phyloP scores from a whole-genome alignment of 1,140 invertebrate genomes.

The Drosophila ananassae region DNA sequence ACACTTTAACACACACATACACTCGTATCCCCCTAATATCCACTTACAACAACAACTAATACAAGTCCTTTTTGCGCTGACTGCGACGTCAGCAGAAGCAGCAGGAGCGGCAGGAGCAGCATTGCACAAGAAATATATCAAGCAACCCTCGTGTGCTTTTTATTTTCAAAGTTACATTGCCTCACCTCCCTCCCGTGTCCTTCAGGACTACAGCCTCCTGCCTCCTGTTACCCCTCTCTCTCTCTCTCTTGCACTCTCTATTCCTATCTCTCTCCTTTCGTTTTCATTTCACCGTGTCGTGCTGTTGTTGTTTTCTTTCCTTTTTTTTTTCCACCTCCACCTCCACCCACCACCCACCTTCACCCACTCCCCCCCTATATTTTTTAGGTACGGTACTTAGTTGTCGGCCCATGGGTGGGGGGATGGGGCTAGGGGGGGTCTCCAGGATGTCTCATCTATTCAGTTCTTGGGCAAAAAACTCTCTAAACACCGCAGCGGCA shows the following conservation, averaged over 20 bases:
- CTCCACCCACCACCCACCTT: too few species aligned
- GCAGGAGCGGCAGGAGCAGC: constrained; percentile 10
- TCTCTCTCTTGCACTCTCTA: neutral
- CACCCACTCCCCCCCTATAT: neutral
- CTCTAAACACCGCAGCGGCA: constrained; percentile 57
- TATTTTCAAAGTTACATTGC: constrained; percentile 65
- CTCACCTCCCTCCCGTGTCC: neutral
- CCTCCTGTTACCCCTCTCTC: neutral
- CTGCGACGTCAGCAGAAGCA: neutral
- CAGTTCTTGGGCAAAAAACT: constrained; percentile 46
- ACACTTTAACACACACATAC: constrained; percentile 22
- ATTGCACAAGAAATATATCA: constrained; percentile 79
- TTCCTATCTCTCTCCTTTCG: constrained; percentile 47
- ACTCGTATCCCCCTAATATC: constrained; percentile 48
- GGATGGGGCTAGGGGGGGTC: neutral
- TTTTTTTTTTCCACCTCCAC: too few species aligned
- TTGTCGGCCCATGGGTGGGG: constrained; percentile 22
- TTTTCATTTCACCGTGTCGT: constrained; percentile 45
- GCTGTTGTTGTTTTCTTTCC: constrained; percentile 11
- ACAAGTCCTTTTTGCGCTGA: constrained; percentile 15
- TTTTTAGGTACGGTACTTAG: constrained; percentile 39
- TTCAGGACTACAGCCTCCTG: too few species aligned
- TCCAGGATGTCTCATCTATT: constrained; percentile 26
- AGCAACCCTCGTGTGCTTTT: constrained; percentile 75
- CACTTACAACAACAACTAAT: constrained; percentile 76